A percentile compares a stretch with the other conserved stretches of the same genome.
These are phyloP conservation scores for Andrena fulva DNA, from an alignment of 2,888 invertebrate genomes.

Conservation along the genomic window DNA sequence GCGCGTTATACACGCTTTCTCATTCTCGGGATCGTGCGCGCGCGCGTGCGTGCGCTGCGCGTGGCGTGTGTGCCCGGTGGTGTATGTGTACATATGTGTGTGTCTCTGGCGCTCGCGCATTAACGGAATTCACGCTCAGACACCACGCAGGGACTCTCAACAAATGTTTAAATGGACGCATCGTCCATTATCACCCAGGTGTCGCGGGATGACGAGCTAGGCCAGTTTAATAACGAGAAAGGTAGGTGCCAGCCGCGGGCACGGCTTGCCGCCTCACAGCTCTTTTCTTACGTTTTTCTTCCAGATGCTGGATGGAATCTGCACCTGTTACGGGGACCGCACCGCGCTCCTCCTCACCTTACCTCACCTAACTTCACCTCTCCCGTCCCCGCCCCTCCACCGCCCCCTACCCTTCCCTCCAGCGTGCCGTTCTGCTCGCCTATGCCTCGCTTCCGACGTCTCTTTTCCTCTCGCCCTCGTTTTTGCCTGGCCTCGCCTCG, in stretches of 20 bases:
- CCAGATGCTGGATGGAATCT: conserved; percentile 73
- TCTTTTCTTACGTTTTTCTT: conserved; percentile 59
- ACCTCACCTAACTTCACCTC: conserved; percentile 66
- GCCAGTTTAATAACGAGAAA: conserved; percentile 96
- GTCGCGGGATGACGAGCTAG: conserved; percentile 97
- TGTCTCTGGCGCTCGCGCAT: conserved; percentile 76
- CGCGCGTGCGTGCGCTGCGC: conserved; percentile 47
- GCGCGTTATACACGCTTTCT: conserved; percentile 58
- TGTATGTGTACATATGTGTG: conserved; percentile 47
- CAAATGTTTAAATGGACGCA: conserved; percentile 97
- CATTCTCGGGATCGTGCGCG: conserved; percentile 48
- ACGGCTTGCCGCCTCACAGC: conserved; percentile 35
- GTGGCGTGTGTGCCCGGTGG: conserved; percentile 41
- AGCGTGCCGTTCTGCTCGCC: conserved; percentile 11
- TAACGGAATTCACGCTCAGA: conserved; percentile 81
- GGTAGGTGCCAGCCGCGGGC: conserved; percentile 86
- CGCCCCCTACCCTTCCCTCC: conserved; percentile 1
- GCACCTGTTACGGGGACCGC: conserved; percentile 80
- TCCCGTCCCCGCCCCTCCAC: conserved; percentile 30
- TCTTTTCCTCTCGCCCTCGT: conserved; percentile 59
- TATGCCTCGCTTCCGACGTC: conserved; percentile 50
- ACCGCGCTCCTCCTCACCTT: conserved; percentile 70
- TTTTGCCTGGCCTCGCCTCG: conserved; percentile 67
- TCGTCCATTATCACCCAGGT: conserved; percentile 99
- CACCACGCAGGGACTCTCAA: conserved; percentile 82